Evolutionary conservation across 2,888 invertebrate genomes (phyloP).

Genomic region (Euphydryas editha): DNA sequence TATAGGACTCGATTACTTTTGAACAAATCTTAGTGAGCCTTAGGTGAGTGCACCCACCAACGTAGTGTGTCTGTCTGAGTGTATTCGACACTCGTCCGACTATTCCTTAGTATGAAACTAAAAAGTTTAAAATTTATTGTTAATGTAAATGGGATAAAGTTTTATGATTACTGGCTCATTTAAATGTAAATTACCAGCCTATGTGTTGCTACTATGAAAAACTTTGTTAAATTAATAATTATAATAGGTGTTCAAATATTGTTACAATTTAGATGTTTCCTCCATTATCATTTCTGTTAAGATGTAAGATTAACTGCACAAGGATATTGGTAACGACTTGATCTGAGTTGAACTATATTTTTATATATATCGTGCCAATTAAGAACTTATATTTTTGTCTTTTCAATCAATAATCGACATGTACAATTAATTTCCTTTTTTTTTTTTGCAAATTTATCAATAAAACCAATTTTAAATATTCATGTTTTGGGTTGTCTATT

Average conservation of each 20-base stretch:
- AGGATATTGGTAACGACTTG: constrained; percentile 82
- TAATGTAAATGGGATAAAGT: constrained; percentile 80
- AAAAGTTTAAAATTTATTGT: constrained; percentile 72
- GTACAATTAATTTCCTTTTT: constrained; percentile 80
- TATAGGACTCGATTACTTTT: constrained; percentile 67
- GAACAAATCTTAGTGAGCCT: constrained; percentile 76
- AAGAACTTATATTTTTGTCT: constrained; percentile 81
- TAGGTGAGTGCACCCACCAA: constrained; percentile 70
- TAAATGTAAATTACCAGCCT: constrained; percentile 72
- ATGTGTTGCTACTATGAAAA: constrained; percentile 73
- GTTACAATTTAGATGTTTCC: constrained; percentile 81
- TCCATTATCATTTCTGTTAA: constrained; percentile 74
- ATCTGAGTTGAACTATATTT: constrained; percentile 83
- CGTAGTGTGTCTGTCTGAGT: constrained; percentile 56
- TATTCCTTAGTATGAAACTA: constrained; percentile 69
- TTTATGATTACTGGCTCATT: constrained; percentile 80
- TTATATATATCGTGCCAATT: constrained; percentile 81
- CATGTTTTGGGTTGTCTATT: constrained; percentile 46
- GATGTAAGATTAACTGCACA: constrained; percentile 78
- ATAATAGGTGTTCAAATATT: constrained; percentile 82
- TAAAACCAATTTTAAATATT: constrained; percentile 82
- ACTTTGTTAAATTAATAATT: constrained; percentile 79
- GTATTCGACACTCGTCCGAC: constrained; percentile 50
- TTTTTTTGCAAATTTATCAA: constrained; percentile 80
- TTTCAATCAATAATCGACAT: constrained; percentile 82